Conservation (phyloP, 2,113 vertebrate genomes). For the Phaetusa simplex region DNA sequence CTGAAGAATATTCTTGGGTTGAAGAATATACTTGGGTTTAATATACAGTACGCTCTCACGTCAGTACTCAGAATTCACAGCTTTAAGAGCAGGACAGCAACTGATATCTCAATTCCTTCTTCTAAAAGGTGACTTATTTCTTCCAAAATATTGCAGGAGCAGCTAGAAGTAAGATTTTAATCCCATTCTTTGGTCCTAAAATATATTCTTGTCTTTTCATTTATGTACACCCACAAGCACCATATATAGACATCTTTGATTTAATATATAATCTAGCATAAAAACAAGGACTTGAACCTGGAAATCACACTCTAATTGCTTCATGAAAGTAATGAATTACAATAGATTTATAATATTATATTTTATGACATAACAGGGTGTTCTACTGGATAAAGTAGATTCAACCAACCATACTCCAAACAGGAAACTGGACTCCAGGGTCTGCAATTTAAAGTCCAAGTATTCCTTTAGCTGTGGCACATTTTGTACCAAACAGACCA, state of each 20-base stretch:
- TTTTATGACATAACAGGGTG: not conserved
- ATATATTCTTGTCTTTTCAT: not conserved
- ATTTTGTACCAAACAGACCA: not conserved
- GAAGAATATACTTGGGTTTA: too few relatives aligned
- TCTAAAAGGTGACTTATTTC: not conserved
- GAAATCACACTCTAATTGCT: not conserved
- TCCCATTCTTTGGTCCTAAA: not conserved
- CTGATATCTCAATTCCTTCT: not conserved
- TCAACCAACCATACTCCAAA: not conserved
- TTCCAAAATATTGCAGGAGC: not conserved
- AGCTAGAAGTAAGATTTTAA: not conserved
- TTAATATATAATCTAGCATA: not conserved
- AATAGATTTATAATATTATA: not conserved
- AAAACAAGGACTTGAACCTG: not conserved
- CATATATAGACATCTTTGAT: not conserved
- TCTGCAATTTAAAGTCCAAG: not conserved
- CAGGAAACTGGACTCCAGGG: not conserved
- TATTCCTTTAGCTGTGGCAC: not conserved
- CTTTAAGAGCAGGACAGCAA: not conserved
- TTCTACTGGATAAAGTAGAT: not conserved
- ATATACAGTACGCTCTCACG: not conserved
- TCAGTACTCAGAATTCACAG: not conserved
- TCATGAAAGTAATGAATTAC: not conserved
- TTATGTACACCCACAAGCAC: not conserved
- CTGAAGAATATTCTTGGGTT: not conserved